Evolutionary conservation across 2,797 vertebrate genomes (phyloP).

Genomic region (Chaenodraco wilsoni): DNA sequence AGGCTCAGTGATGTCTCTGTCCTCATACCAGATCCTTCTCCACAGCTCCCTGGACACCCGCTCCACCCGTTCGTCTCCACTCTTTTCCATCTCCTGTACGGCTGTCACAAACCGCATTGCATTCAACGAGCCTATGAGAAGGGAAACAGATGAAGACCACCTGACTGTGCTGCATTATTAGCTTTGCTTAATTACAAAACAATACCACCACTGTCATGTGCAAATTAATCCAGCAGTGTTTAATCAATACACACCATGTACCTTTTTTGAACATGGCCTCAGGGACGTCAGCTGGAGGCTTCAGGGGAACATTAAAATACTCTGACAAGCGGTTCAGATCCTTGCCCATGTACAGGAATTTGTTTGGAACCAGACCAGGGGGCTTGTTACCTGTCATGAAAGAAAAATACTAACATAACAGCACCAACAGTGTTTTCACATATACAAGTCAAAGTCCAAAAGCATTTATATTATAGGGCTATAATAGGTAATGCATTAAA

Average conservation of each 20-base stretch:
- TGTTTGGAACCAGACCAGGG: conserved; percentile 86
- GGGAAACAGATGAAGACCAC: not conserved
- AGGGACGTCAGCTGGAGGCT: conserved; percentile 71
- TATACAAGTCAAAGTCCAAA: not conserved
- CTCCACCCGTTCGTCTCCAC: conserved; percentile 80
- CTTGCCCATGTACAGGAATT: conserved; percentile 81
- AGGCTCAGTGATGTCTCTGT: conserved; percentile 88
- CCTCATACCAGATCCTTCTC: conserved; percentile 88
- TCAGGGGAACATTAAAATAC: conserved; percentile 86
- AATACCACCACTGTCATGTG: not conserved
- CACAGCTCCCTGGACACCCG: conserved; percentile 92
- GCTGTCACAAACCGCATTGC: conserved; percentile 93
- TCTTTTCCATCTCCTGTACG: conserved; percentile 73
- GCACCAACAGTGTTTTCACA: not conserved
- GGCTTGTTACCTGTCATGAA: conserved; percentile 87
- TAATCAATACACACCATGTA: conserved; percentile 51
- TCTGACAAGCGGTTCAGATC: conserved; percentile 82
- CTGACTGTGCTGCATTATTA: not conserved
- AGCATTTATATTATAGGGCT: not conserved
- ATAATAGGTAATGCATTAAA: not conserved
- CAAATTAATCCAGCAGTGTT: not conserved
- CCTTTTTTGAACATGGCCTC: conserved; percentile 84
- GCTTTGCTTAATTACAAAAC: not conserved
- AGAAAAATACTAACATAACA: conserved; percentile 12
- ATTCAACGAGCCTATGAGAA: conserved; percentile 79